phyloP scores from a whole-genome alignment of 2,888 invertebrate species.

The Cancer borealis region DNA sequence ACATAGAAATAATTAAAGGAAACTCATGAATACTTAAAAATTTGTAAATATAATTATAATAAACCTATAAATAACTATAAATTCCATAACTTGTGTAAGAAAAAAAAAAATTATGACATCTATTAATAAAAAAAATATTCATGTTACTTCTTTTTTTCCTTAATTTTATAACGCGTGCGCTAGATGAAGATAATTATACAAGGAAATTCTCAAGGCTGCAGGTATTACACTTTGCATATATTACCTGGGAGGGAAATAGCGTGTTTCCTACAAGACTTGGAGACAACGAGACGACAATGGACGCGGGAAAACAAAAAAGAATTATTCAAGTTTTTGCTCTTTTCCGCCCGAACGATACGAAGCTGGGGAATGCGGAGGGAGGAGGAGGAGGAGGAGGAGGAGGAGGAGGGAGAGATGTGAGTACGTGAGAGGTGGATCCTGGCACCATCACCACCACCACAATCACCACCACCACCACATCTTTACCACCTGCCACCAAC shows the following conservation, averaged over 20 bases:
- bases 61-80: neutral
- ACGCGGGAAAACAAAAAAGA: neutral
- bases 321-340: neutral
- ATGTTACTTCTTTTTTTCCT: no score
- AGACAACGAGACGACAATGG: conserved; percentile 25
- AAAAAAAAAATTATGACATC: neutral
- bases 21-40: neutral
- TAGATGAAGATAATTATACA: neutral
- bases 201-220: neutral
- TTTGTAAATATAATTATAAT: neutral
- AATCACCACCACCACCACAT: neutral
- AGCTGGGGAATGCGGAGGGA: neutral
- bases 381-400: conserved; percentile 4
- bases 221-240: conserved; percentile 7
- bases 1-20: neutral
- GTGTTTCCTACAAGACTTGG: neutral
- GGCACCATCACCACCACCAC: neutral
- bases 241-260: neutral
- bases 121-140: neutral
- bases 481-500: neutral
- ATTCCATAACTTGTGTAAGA: neutral
- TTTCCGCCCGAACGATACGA: neutral
- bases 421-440: neutral
- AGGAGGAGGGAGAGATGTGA: neutral
- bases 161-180: neutral